Conservation (phyloP, 2,888 invertebrate genomes). For the Gari tellinella region DNA sequence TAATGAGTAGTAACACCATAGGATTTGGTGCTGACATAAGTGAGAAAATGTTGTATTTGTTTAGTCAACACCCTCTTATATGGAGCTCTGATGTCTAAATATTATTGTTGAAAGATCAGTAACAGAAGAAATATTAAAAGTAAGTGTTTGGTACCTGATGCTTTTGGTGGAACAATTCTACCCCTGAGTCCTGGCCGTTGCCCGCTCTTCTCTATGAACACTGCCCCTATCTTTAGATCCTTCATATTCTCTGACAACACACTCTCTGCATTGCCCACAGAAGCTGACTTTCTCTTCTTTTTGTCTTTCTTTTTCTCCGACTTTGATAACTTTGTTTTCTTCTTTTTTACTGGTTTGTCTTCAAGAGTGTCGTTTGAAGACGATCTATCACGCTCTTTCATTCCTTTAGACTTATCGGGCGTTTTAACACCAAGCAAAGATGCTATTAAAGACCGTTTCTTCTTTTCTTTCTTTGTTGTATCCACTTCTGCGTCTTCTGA, state of each 20-base stretch:
- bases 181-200: conserved; percentile 37
- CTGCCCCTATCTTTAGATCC: conserved; percentile 72
- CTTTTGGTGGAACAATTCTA: conserved; percentile 73
- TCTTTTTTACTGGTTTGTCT: conserved; percentile 73
- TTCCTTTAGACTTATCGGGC: conserved; percentile 53
- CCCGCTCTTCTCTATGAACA: conserved; percentile 60
- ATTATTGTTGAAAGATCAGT: background rate
- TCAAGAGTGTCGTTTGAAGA: conserved; percentile 71
- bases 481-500: conserved; percentile 40
- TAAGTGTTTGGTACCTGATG: conserved; percentile 74
- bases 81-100: background rate
- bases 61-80: too few relatives aligned
- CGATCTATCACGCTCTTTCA: conserved; percentile 72
- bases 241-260: conserved; percentile 65
- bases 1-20: too few relatives aligned
- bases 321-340: conserved; percentile 71
- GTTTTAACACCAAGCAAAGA: conserved; percentile 69
- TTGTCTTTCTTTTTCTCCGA: conserved; percentile 76
- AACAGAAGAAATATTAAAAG: background rate
- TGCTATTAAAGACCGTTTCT: conserved; percentile 74
- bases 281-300: conserved; percentile 53
- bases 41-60: too few relatives aligned
- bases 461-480: conserved; percentile 66
- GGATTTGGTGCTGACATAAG: too few relatives aligned
- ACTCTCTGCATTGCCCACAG: conserved; percentile 49